A percentile compares a stretch with the other conserved stretches of the same genome.
Conservation (phyloP, 2,113 vertebrate species). For the Thamnaconus septentrionalis region DNA sequence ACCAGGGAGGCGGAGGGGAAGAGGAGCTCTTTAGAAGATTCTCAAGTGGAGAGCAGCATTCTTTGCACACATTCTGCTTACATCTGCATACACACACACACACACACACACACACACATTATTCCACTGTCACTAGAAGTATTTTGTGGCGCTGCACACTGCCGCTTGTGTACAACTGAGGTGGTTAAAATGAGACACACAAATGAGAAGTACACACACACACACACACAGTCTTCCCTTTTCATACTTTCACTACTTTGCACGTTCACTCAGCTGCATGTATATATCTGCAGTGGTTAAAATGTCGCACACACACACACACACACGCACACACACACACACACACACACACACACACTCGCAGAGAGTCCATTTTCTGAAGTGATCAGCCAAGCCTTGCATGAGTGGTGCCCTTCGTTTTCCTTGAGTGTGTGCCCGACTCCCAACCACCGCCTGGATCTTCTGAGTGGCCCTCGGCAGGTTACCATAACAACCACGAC, state of each 20-base stretch:
- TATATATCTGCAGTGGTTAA: neutral
- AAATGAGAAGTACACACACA: neutral
- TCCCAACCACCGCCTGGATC: conserved; percentile 43
- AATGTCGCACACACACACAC: conserved; percentile 19
- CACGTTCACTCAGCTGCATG: too few species aligned
- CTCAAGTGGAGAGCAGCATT: conserved; percentile 25
- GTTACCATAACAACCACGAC: conserved; percentile 79
- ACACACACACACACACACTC: too few species aligned
- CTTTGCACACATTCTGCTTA: neutral
- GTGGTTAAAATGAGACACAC: too few species aligned
- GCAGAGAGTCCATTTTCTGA: conserved; percentile 50
- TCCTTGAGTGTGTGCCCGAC: conserved; percentile 55
- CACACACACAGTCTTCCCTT: conserved; percentile 4
- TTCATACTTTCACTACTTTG: too few species aligned
- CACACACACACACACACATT: too few species aligned
- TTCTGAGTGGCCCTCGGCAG: conserved; percentile 53
- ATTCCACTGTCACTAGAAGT: too few species aligned
- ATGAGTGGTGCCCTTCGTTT: conserved; percentile 56
- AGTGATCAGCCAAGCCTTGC: conserved; percentile 59
- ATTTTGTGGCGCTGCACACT: too few species aligned
- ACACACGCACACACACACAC: neutral
- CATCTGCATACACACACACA: too few species aligned
- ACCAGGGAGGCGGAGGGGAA: conserved; percentile 12
- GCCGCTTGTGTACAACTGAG: too few species aligned
- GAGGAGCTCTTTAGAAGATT: conserved; percentile 27